Evolutionary conservation across 2,113 vertebrate species (phyloP).

Genomic region (Dasyprocta punctata): DNA sequence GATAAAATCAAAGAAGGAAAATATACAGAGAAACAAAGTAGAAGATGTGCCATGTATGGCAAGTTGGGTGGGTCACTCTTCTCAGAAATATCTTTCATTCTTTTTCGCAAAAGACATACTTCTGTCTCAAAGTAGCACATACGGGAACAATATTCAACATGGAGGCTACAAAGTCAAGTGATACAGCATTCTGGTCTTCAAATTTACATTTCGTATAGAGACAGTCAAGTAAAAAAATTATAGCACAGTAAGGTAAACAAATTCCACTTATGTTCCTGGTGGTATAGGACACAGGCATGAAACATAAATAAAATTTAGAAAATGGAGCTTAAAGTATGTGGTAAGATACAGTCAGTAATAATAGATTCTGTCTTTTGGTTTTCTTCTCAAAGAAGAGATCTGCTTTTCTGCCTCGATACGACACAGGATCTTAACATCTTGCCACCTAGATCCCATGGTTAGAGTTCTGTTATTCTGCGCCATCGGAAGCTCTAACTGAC

Average conservation of each 20-base stretch:
- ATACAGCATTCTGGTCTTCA: background rate
- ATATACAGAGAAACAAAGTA: background rate
- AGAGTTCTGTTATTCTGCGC: background rate
- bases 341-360: background rate
- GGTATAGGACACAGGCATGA: background rate
- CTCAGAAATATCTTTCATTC: background rate
- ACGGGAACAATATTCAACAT: background rate
- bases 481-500: background rate
- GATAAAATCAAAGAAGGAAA: background rate
- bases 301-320: background rate
- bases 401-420: background rate
- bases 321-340: background rate
- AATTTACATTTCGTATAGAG: background rate
- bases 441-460: background rate
- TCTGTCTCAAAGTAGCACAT: background rate
- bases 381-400: constrained; percentile 5
- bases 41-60: background rate
- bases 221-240: background rate
- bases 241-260: background rate
- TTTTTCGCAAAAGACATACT: background rate
- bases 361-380: background rate
- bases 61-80: background rate
- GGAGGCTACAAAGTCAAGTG: background rate
- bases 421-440: background rate
- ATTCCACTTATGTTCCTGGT: background rate